Evolutionary conservation across 2,113 vertebrate genomes (phyloP).

Genomic region (Puffinus mauretanicus): DNA sequence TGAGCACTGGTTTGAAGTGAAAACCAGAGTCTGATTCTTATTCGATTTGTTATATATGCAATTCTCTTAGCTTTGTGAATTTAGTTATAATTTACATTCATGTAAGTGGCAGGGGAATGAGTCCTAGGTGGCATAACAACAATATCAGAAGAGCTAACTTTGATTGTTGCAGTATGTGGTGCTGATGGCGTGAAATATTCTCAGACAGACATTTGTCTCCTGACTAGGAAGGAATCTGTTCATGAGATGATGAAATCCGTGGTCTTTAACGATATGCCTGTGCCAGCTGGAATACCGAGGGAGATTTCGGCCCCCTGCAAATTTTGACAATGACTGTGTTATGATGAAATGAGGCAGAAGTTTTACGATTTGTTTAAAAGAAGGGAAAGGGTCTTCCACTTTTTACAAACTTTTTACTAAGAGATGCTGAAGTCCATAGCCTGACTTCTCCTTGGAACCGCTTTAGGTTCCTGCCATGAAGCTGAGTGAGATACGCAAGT

Average conservation of each 20-base stretch:
- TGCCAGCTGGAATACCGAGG: neutral
- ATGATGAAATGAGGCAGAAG: neutral
- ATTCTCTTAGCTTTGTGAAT: neutral
- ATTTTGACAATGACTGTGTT: neutral
- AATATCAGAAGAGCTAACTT: neutral
- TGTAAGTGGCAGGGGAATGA: neutral
- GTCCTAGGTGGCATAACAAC: neutral
- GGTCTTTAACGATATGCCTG: neutral
- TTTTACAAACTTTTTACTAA: neutral
- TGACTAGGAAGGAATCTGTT: neutral
- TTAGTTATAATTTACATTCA: neutral
- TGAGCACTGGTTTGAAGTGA: neutral
- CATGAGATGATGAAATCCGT: neutral
- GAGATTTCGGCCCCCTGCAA: neutral
- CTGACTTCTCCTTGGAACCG: neutral
- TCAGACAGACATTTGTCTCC: neutral
- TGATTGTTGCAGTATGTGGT: neutral
- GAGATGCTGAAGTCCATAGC: neutral
- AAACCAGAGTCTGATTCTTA: neutral
- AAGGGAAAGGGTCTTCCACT: neutral
- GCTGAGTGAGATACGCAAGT: accelerated
- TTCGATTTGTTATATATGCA: neutral
- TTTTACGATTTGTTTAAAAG: neutral
- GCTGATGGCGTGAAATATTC: neutral
- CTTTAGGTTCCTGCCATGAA: neutral